Conservation (phyloP, 1,140 invertebrate genomes). For the Grapholita molesta region DNA sequence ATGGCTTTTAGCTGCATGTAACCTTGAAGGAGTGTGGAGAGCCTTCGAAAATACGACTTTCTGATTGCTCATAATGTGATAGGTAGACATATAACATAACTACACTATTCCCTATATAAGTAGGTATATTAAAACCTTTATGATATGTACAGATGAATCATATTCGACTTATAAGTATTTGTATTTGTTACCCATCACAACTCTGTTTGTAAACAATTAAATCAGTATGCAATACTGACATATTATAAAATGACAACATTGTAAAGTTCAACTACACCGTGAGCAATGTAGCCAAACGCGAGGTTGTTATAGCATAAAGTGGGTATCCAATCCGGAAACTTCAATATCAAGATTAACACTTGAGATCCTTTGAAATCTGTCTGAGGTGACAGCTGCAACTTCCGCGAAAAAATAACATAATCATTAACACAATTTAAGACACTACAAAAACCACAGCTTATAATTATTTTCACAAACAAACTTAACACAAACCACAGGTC, state of each 20-base stretch:
- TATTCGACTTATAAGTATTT: background rate
- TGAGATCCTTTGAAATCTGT: conserved; percentile 44
- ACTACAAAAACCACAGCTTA: conserved; percentile 32
- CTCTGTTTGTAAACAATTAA: background rate
- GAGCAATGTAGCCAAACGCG: background rate
- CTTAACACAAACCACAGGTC: conserved; percentile 39
- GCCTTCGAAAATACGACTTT: conserved; percentile 42
- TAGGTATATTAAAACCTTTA: too few species aligned
- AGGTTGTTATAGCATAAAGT: conserved; percentile 10
- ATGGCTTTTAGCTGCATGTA: conserved; percentile 49
- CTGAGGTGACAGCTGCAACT: conserved; percentile 47
- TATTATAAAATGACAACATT: background rate
- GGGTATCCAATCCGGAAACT: conserved; percentile 7
- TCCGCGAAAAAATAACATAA: conserved; percentile 43
- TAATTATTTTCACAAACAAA: conserved; percentile 35
- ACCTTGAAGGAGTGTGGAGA: conserved; percentile 39
- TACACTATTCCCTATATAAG: background rate
- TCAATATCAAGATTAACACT: conserved; percentile 18
- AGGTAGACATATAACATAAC: background rate
- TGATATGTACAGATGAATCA: too few species aligned
- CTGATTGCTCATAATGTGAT: conserved; percentile 20
- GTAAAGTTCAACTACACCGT: background rate
- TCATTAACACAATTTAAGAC: conserved; percentile 39
- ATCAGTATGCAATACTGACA: background rate
- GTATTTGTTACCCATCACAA: background rate